Base-by-base conservation (phyloP, 92 coral and sea anemone genomes). In the Umimayanthus kanabou region DNA sequence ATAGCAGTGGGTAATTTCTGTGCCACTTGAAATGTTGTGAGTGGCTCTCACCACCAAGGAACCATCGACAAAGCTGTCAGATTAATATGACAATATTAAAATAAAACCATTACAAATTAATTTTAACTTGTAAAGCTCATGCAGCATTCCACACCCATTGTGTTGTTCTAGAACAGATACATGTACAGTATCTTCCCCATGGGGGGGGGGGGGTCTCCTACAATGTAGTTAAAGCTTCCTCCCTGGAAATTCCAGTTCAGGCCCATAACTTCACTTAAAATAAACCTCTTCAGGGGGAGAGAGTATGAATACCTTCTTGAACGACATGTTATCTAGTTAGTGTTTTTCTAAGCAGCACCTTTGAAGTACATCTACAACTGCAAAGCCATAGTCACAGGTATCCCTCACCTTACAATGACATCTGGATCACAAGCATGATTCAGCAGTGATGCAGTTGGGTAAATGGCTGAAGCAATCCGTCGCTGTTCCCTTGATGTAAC, bases 351-450 rank as follows among this genome's bases (percentile, higher is more conserved):
- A 47, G 50, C 11, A 47, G 50, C 50, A 47, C 50, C 10, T 47
- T 47, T 47, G 50, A 47, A 11, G 50, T 6, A 9, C 50, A 33
- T 47, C 50, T 47, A 47, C 10, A 47, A 47, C 1, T 42, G 45
- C 7, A 5, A 33, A 33, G 37, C 10, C 10, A 7, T 47, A 8
- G 13, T 47, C 50, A 7, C 10, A 47, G 50, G 6, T 47, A 7
- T 47, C 50, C 84, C 93, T 86, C 55, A 97, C 99, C 99, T 97
- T 15, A 97, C 99, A 65, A 97, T 93, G 47, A 97, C 98, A 90
- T 97, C 99, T 14, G 99, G 99, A 85, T 97, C 99, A 91, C 99
- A 97, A 76, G 99, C 98, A 91, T 97, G 99, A 87, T 97, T 97
- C 86, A 97, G 88, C 73, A 97, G 75, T 26, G 95, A 95, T 25